Conservation (phyloP, 2,113 vertebrate genomes). For the Trogon melanurus region DNA sequence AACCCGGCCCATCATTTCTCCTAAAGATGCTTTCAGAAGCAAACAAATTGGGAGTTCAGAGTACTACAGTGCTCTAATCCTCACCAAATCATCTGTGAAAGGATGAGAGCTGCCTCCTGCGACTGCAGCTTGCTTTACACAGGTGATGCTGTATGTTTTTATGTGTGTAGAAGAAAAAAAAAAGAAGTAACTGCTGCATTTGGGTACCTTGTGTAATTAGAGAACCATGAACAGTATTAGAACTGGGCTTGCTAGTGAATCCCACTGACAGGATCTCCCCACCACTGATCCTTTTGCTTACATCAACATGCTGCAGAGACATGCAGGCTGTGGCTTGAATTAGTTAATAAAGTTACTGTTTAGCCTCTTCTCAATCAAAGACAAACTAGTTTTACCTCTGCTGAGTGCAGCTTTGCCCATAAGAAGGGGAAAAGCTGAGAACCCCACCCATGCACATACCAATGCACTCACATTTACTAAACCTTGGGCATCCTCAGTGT, state of each 20-base stretch:
- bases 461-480: background rate
- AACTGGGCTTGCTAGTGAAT: background rate
- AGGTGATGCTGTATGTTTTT: background rate
- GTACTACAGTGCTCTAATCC: background rate
- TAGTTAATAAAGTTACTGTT: background rate
- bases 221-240: background rate
- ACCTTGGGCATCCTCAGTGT: background rate
- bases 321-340: background rate
- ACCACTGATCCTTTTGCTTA: background rate
- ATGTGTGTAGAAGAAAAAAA: background rate
- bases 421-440: background rate
- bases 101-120: background rate
- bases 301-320: background rate
- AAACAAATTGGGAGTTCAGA: background rate
- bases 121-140: background rate
- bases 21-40: background rate
- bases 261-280: background rate
- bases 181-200: background rate
- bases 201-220: background rate
- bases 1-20: background rate
- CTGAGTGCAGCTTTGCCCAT: background rate
- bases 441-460: accelerated
- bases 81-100: background rate
- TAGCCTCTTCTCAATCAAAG: background rate
- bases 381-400: background rate